Evolutionary conservation across 2,797 vertebrate species (phyloP).

Genomic region (Selene dorsalis): DNA sequence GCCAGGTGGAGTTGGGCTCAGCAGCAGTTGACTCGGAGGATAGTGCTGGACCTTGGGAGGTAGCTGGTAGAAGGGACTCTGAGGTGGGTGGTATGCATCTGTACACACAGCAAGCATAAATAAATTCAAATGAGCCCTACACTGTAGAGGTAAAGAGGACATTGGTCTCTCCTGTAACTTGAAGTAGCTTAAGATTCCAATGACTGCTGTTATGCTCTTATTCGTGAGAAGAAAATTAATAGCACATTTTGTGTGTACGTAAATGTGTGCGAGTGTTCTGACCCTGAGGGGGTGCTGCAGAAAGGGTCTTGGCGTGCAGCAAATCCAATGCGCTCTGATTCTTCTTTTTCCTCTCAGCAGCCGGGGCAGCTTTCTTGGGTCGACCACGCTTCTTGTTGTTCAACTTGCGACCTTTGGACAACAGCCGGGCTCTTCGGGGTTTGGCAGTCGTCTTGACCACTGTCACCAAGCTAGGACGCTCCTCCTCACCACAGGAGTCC

Average conservation of each 20-base stretch:
- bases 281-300: slow-evolving; percentile 94
- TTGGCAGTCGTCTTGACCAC: slow-evolving; percentile 91
- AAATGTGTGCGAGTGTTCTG: slow-evolving; percentile 59
- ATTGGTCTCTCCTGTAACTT: neutral
- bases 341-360: slow-evolving; percentile 92
- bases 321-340: slow-evolving; percentile 93
- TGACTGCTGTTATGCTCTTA: neutral
- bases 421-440: slow-evolving; percentile 89
- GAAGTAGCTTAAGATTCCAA: neutral
- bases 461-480: slow-evolving; percentile 83
- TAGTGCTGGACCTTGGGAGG: slow-evolving; percentile 98
- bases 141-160: neutral
- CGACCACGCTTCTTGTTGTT: slow-evolving; percentile 95
- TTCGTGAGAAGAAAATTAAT: neutral
- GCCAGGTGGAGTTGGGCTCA: slow-evolving; percentile 91
- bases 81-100: slow-evolving; percentile 96
- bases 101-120: slow-evolving; percentile 30
- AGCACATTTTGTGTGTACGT: neutral
- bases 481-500: slow-evolving; percentile 95
- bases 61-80: slow-evolving; percentile 97
- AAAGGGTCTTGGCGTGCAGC: slow-evolving; percentile 92
- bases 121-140: neutral
- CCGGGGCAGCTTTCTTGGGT: slow-evolving; percentile 91
- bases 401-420: slow-evolving; percentile 93
- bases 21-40: slow-evolving; percentile 90